A percentile compares a stretch with the other conserved stretches of the same genome.
phyloP scores from a whole-genome alignment of 2,797 vertebrate genomes.

The Etheostoma nigrum region DNA sequence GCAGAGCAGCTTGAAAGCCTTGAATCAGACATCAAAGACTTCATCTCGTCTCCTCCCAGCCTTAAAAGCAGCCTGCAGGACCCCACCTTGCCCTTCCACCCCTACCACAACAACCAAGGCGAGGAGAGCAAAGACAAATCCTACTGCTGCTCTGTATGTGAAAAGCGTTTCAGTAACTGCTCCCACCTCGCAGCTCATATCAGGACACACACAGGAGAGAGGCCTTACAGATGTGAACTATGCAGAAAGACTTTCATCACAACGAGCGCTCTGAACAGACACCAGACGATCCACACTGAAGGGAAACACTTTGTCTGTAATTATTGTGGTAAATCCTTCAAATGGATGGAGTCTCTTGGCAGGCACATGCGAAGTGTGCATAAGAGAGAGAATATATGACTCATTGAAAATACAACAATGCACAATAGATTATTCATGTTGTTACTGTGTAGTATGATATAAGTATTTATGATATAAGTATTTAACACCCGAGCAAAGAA shows the following conservation, averaged over 20 bases:
- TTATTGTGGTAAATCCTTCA: slow-evolving; percentile 77
- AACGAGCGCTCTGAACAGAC: slow-evolving; percentile 78
- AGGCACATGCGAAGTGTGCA: slow-evolving; percentile 74
- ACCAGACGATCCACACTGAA: slow-evolving; percentile 81
- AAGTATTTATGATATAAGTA: not conserved
- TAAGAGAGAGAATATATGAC: slow-evolving; percentile 64
- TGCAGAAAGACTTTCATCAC: slow-evolving; percentile 82
- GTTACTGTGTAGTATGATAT: not conserved
- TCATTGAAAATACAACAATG: not conserved
- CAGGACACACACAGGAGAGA: slow-evolving; percentile 81
- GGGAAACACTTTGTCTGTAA: slow-evolving; percentile 77
- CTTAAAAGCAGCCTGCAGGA: slow-evolving; percentile 62
- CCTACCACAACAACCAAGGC: slow-evolving; percentile 44
- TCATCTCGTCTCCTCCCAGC: slow-evolving; percentile 63
- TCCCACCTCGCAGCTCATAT: slow-evolving; percentile 80
- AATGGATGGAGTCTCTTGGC: slow-evolving; percentile 82
- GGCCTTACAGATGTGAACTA: slow-evolving; percentile 79
- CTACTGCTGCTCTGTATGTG: slow-evolving; percentile 78
- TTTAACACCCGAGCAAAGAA: too few relatives aligned
- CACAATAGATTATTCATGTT: slow-evolving; percentile 1
- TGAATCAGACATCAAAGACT: slow-evolving; percentile 72
- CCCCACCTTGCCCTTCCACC: slow-evolving; percentile 63
- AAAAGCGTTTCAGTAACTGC: slow-evolving; percentile 80
- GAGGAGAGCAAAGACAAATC: slow-evolving; percentile 76
- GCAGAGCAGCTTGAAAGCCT: slow-evolving; percentile 67